Percentiles rank a stretch among this genome's conserved stretches.
Evolutionary conservation across 1,140 invertebrate species (phyloP).

Genomic region (Drosophila nebulosa): DNA sequence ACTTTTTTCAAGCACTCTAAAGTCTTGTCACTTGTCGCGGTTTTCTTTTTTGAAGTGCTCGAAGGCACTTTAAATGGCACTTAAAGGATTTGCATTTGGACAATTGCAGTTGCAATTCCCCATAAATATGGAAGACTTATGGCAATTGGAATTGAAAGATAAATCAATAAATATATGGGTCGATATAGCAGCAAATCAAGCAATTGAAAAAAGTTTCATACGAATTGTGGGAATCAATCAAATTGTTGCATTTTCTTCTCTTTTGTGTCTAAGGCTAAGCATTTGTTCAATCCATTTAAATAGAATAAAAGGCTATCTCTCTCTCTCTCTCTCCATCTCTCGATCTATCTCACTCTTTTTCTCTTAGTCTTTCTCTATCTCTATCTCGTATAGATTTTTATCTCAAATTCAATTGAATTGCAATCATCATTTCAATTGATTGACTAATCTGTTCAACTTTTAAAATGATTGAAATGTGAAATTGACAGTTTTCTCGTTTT

Average conservation of each 20-base stretch:
- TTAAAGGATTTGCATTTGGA: slow-evolving; percentile 39
- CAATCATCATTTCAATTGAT: not conserved
- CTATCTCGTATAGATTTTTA: not conserved
- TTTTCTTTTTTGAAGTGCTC: not conserved
- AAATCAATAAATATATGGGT: too few relatives aligned
- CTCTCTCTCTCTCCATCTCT: too few relatives aligned
- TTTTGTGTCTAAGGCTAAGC: not conserved
- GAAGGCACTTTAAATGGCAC: slow-evolving; percentile 13
- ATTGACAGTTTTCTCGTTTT: slow-evolving; percentile 25
- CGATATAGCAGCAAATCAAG: too few relatives aligned
- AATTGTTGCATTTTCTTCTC: too few relatives aligned
- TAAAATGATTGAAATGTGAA: slow-evolving; percentile 47
- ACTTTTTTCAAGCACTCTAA: slow-evolving; percentile 4
- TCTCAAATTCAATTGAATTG: not conserved
- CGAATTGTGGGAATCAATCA: too few relatives aligned
- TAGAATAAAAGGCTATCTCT: not conserved
- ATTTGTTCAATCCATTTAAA: not conserved
- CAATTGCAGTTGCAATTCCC: not conserved
- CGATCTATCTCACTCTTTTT: too few relatives aligned
- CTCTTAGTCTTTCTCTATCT: not conserved
- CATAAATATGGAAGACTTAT: too few relatives aligned
- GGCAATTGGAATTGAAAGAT: too few relatives aligned
- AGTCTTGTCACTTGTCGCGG: not conserved
- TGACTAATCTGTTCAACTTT: slow-evolving; percentile 23
- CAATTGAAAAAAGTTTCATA: too few relatives aligned